These are phyloP conservation scores for Amphiprion clarkii DNA, from an alignment of 2,797 vertebrate species.

Conservation along the genomic window DNA sequence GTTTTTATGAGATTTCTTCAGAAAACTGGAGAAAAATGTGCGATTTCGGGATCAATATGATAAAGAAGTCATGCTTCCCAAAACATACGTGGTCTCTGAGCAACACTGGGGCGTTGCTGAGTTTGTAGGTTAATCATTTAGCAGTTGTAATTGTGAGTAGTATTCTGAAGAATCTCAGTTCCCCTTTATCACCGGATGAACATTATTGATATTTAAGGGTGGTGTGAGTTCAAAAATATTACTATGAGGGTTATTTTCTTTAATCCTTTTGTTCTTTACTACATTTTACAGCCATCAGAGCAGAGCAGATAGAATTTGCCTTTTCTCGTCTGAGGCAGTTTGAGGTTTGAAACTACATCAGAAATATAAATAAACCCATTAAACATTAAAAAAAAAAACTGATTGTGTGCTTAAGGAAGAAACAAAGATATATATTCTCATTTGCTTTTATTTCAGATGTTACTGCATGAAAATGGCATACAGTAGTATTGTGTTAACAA, in stretches of 20 bases:
- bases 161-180: neutral
- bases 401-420: too few relatives aligned
- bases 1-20: neutral
- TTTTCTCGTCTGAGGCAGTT: too few relatives aligned
- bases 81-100: slow-evolving; percentile 30
- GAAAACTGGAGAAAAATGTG: neutral
- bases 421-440: too few relatives aligned
- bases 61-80: neutral
- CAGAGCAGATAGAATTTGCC: too few relatives aligned
- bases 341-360: too few relatives aligned
- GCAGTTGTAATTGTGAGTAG: neutral
- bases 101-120: slow-evolving; percentile 7
- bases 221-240: neutral
- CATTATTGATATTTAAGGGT: neutral
- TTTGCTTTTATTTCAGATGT: too few relatives aligned
- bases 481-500: too few relatives aligned
- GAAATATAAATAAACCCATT: too few relatives aligned
- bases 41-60: neutral
- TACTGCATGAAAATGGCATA: neutral
- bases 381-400: too few relatives aligned
- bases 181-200: neutral
- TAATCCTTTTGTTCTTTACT: too few relatives aligned
- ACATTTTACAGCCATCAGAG: too few relatives aligned
- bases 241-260: too few relatives aligned
- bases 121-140: neutral